Percentiles rank a stretch among this genome's conserved stretches.
phyloP scores from a whole-genome alignment of 1,140 invertebrate species.

The Lucilia cuprina region DNA sequence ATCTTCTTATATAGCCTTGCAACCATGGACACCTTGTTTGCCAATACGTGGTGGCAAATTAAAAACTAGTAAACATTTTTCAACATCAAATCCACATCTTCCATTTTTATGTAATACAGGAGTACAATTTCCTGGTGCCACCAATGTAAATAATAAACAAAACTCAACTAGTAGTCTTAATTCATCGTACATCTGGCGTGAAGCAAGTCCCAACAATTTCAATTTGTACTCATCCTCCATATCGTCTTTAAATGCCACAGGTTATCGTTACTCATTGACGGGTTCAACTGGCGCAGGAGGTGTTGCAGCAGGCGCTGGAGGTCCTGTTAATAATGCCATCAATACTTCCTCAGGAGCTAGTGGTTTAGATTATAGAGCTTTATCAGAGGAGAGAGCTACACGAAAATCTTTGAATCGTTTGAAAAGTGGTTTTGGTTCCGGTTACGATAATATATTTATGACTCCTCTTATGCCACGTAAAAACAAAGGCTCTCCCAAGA shows the following conservation, averaged over 20 bases:
- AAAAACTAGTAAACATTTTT: slow-evolving; percentile 62
- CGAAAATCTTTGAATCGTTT: slow-evolving; percentile 55
- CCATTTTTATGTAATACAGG: slow-evolving; percentile 51
- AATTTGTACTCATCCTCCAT: slow-evolving; percentile 61
- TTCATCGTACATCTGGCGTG: slow-evolving; percentile 62
- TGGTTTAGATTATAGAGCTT: slow-evolving; percentile 49
- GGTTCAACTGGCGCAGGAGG: slow-evolving; percentile 28
- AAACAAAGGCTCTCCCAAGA: slow-evolving; percentile 51
- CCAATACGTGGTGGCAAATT: slow-evolving; percentile 62
- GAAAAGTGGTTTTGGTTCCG: slow-evolving; percentile 60
- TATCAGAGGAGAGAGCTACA: slow-evolving; percentile 57
- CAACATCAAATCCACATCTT: slow-evolving; percentile 61
- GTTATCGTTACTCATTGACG: slow-evolving; percentile 50
- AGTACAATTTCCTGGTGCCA: slow-evolving; percentile 22
- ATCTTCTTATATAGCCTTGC: slow-evolving; percentile 50
- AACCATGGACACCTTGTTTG: slow-evolving; percentile 62
- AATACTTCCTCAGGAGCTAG: slow-evolving; percentile 9
- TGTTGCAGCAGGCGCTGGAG: background rate
- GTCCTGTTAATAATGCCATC: background rate
- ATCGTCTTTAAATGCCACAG: slow-evolving; percentile 50
- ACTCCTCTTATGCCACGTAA: slow-evolving; percentile 59
- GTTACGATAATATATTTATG: slow-evolving; percentile 60
- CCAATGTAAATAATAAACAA: slow-evolving; percentile 41
- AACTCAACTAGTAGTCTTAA: slow-evolving; percentile 57
- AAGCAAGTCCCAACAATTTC: slow-evolving; percentile 62